Evolutionary conservation across 2,797 vertebrate species (phyloP).

Genomic region (Xenentodon cancila): DNA sequence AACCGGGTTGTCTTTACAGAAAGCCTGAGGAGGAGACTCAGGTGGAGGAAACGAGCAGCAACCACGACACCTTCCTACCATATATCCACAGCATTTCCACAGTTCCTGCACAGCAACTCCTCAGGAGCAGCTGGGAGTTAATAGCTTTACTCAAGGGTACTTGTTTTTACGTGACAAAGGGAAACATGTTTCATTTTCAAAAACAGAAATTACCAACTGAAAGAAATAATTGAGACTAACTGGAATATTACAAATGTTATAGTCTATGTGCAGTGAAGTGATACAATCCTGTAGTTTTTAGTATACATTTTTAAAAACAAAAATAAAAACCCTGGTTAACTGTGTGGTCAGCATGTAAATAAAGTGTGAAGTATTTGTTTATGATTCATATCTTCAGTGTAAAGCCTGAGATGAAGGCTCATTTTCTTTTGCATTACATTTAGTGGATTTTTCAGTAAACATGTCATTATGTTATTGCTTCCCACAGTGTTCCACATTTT

Average conservation of each 20-base stretch:
- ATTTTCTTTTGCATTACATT: constrained; percentile 29
- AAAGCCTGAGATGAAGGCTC: constrained; percentile 12
- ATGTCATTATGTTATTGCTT: constrained; percentile 30
- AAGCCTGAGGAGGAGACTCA: constrained; percentile 23
- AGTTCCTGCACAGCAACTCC: constrained; percentile 29
- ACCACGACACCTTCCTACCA: not conserved
- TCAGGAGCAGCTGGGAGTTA: constrained; percentile 50
- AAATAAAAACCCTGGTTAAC: too few relatives aligned
- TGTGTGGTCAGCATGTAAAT: too few relatives aligned
- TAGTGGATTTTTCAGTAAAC: constrained; percentile 21
- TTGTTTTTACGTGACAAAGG: constrained; percentile 24
- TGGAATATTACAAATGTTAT: too few relatives aligned
- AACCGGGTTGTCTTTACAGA: not conserved
- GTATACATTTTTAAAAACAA: too few relatives aligned
- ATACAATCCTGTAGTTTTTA: too few relatives aligned
- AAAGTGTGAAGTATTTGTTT: too few relatives aligned
- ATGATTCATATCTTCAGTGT: not conserved
- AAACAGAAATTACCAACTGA: too few relatives aligned
- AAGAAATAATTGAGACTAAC: too few relatives aligned
- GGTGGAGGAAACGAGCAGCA: constrained; percentile 9
- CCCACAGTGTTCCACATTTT: constrained; percentile 27
- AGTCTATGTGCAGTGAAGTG: too few relatives aligned
- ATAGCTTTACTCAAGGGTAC: constrained; percentile 51
- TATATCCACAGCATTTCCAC: not conserved
- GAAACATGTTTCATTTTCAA: too few relatives aligned